Evolutionary conservation across 2,888 invertebrate species (phyloP), one percentile per base, ranked within the genome.

Genomic region (Drosophila neotestacea): DNA sequence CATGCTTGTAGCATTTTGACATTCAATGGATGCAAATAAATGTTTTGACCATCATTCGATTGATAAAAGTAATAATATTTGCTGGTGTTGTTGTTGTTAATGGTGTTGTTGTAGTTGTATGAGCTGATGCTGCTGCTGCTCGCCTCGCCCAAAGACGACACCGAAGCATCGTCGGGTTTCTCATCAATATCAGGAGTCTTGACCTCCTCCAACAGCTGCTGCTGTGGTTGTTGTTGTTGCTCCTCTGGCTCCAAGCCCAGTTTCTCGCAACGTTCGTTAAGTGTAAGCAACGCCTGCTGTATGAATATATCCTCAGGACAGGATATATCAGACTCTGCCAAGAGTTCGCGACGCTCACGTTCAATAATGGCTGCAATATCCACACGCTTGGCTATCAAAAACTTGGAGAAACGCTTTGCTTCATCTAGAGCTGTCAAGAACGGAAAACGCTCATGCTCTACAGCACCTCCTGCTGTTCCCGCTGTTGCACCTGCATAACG

Each of bases 11-110:
- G 92, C 95, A 98, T 96, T 69, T 96, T 96, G 7, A 97, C 96
- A 92, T 99, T 99, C 85, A 99, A 93, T 11, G 97, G 96, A 92
- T 98, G 97, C 70, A 99, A 93, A 92, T 97, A 99, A 60, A 98
- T 95, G 91, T 98, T 97, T 92, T 98, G 98, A 0, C 98, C 98
- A 92, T 98, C 98, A 46, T 94, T 94, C 77, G 97, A 98, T 96
- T 92, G 80, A 93, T 93, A 92, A 72, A 91, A 91, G 79, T 91
- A 92, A 70, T 91, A 92, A 65, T 84, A 85, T 73, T 90, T 92
- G 22, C 94, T 67, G 64, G 28, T 56, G 27, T 13, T 95, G 0
- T 93, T 92, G 42, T 50, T 80, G 16, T 42, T 95, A 1, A 93
- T 41, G 16, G 13, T 54, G 22, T 94, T 69, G 66, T 32, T 56